Evolutionary conservation across 2,797 vertebrate genomes (phyloP).

Genomic region (Hybognathus amarus): DNA sequence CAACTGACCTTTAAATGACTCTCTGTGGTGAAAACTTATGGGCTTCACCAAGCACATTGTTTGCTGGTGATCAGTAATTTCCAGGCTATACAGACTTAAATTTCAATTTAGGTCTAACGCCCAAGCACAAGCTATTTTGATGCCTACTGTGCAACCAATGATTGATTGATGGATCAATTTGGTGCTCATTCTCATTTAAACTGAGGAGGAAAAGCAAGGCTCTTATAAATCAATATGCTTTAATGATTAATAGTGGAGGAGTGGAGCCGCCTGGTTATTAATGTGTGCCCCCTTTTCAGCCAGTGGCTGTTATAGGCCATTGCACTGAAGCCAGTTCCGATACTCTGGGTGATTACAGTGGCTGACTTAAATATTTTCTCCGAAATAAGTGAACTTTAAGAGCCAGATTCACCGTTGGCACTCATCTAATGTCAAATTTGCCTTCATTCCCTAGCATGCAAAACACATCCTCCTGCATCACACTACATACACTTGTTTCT

Average conservation of each 20-base stretch:
- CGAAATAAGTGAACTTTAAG: conserved; percentile 19
- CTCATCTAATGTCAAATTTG: neutral
- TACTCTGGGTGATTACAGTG: conserved; percentile 19
- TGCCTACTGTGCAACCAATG: conserved; percentile 62
- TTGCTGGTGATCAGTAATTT: conserved; percentile 34
- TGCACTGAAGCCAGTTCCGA: conserved; percentile 36
- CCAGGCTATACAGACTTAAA: neutral
- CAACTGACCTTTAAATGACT: conserved; percentile 29
- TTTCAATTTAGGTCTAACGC: neutral
- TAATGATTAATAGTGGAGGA: conserved; percentile 63
- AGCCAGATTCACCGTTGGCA: neutral
- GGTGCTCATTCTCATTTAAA: conserved; percentile 64
- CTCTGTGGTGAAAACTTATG: conserved; percentile 41
- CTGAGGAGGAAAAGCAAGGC: conserved; percentile 57
- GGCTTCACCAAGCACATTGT: conserved; percentile 52
- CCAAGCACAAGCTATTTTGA: conserved; percentile 47
- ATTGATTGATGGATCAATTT: conserved; percentile 67
- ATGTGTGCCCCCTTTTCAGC: conserved; percentile 54
- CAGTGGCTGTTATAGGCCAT: conserved; percentile 51
- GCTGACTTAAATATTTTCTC: conserved; percentile 6
- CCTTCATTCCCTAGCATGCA: conserved; percentile 18
- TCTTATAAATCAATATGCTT: conserved; percentile 70
- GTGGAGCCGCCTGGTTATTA: conserved; percentile 61
- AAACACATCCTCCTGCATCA: conserved; percentile 19
- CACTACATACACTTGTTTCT: conserved; percentile 32